Evolutionary conservation across 2,797 vertebrate species (phyloP).

Genomic region (Arctocebus calabarensis): DNA sequence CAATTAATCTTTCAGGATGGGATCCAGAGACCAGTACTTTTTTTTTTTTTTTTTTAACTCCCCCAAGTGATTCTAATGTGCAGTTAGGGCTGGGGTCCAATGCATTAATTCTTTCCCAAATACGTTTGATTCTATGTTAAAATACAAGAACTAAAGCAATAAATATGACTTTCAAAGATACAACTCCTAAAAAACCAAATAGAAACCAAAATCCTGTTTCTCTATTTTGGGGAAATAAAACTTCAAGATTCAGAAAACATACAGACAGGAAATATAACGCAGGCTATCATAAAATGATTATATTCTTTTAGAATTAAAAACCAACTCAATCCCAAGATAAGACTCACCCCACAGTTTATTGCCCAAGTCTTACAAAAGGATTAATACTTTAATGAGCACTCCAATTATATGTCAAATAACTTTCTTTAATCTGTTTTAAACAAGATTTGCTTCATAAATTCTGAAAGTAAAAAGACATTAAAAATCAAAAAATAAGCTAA

Average conservation of each 20-base stretch:
- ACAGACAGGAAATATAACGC: neutral
- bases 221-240: neutral
- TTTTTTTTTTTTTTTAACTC: neutral
- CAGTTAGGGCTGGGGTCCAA: constrained; percentile 12
- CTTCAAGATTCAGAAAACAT: constrained; percentile 47
- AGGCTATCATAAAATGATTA: constrained; percentile 18
- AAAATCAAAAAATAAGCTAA: constrained; percentile 31
- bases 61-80: constrained; percentile 27
- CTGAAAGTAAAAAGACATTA: constrained; percentile 1
- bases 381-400: neutral
- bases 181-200: constrained; percentile 15
- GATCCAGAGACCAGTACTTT: neutral
- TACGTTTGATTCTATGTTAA: neutral
- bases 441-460: constrained; percentile 49
- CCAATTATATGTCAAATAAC: constrained; percentile 1
- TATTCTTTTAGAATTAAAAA: neutral
- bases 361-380: neutral
- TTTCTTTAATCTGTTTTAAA: constrained; percentile 64
- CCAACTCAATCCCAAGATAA: constrained; percentile 23
- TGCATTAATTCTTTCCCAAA: constrained; percentile 19
- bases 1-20: neutral
- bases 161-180: constrained; percentile 41
- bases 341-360: neutral
- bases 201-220: constrained; percentile 35
- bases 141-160: constrained; percentile 29